Evolutionary conservation across 2,113 vertebrate genomes (phyloP).

Genomic region (Fregata magnificens): DNA sequence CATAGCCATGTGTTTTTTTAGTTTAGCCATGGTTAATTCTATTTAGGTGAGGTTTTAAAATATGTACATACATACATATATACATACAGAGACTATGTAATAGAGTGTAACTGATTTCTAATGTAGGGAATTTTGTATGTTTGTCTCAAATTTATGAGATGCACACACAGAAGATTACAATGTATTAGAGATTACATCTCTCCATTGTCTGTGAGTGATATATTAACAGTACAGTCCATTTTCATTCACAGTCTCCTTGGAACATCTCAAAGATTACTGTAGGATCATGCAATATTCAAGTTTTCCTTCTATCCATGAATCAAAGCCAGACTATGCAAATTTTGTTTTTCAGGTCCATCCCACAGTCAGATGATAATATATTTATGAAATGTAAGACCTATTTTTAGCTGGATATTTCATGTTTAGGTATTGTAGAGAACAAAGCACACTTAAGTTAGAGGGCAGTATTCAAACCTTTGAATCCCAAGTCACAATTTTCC

Average conservation of each 20-base stretch:
- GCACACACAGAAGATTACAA: neutral
- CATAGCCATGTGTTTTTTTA: neutral
- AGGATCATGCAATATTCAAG: slow-evolving; percentile 55
- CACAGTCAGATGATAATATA: neutral
- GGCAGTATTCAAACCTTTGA: neutral
- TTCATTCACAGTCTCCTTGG: slow-evolving; percentile 33
- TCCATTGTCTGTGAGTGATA: slow-evolving; percentile 16
- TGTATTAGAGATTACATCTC: slow-evolving; percentile 20
- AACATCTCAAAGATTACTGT: slow-evolving; percentile 36
- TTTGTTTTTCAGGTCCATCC: slow-evolving; percentile 20
- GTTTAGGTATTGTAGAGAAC: neutral
- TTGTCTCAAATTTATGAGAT: neutral
- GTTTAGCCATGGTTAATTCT: slow-evolving; percentile 40
- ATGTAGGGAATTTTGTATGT: neutral
- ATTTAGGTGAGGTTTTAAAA: neutral
- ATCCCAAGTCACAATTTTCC: neutral
- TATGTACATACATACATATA: neutral
- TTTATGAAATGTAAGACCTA: neutral
- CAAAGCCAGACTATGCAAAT: slow-evolving; percentile 50
- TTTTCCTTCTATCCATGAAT: slow-evolving; percentile 24
- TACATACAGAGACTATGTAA: too few relatives aligned
- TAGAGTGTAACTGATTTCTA: slow-evolving; percentile 11
- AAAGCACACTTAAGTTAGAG: neutral
- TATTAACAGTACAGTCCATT: slow-evolving; percentile 34
- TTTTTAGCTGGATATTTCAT: neutral